Conservation (phyloP, 2,797 vertebrate species). For the Oreortyx pictus region DNA sequence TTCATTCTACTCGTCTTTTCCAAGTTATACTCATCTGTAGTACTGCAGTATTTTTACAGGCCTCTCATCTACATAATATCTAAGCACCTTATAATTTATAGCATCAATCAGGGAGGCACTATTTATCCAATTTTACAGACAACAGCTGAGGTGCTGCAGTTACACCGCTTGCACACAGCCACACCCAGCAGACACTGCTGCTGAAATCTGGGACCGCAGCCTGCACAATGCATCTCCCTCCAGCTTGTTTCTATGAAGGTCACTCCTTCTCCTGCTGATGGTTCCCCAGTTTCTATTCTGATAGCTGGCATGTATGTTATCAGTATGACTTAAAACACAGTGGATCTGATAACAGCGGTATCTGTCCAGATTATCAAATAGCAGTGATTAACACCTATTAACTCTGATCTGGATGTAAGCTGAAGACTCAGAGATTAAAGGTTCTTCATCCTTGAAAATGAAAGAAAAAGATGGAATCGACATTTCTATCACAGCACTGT, state of each 20-base stretch:
- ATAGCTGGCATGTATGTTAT: not conserved
- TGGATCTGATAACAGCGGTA: not conserved
- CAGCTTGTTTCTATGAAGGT: not conserved
- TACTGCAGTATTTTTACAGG: conserved; percentile 39
- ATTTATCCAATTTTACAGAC: not conserved
- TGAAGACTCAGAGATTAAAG: not conserved
- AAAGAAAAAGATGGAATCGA: not conserved
- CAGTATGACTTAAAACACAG: not conserved
- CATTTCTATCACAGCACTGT: not conserved
- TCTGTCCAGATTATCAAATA: not conserved
- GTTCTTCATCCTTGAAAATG: not conserved
- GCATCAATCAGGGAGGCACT: not conserved
- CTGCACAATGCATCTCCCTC: not conserved
- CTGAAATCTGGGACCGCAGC: not conserved
- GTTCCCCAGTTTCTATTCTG: not conserved
- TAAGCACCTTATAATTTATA: not conserved
- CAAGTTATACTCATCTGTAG: not conserved
- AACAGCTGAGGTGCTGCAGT: not conserved
- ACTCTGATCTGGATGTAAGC: not conserved
- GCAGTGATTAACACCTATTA: not conserved
- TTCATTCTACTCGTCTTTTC: not conserved
- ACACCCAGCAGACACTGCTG: not conserved
- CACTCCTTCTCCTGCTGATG: not conserved
- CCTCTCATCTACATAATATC: conserved; percentile 11
- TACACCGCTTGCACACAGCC: not conserved